Evolutionary conservation across 2,888 invertebrate species (phyloP).

Genomic region (Alitta virens): DNA sequence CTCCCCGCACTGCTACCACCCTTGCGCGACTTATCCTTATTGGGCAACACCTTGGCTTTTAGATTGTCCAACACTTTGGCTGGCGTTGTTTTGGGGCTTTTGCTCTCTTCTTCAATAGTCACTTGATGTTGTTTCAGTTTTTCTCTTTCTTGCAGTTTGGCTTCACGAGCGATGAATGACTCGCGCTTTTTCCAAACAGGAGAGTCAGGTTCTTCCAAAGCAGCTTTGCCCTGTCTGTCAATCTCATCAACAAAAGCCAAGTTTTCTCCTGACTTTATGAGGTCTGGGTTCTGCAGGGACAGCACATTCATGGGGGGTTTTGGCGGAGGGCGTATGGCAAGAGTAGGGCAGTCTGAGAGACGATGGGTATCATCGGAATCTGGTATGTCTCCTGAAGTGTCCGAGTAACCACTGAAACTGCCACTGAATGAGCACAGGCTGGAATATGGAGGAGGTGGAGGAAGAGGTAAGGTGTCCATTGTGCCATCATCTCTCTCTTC

Average conservation of each 20-base stretch:
- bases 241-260: background rate
- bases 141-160: background rate
- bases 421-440: background rate
- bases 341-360: background rate
- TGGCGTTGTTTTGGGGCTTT: background rate
- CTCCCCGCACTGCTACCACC: background rate
- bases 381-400: background rate
- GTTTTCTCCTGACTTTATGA: slow-evolving; percentile 6
- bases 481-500: too few species aligned
- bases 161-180: slow-evolving; percentile 14
- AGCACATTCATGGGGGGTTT: slow-evolving; percentile 41
- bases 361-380: slow-evolving; percentile 1
- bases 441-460: background rate
- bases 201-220: slow-evolving; percentile 25
- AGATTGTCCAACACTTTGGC: background rate
- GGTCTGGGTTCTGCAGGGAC: slow-evolving; percentile 31
- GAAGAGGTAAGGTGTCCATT: background rate
- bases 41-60: background rate
- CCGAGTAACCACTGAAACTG: background rate
- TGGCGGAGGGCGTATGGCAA: slow-evolving; percentile 16
- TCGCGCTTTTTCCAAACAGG: slow-evolving; percentile 39
- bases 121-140: background rate
- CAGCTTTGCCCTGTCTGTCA: background rate
- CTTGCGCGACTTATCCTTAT: background rate
- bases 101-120: background rate